Evolutionary conservation across 2,113 vertebrate species (phyloP), one percentile per base, ranked within the genome.

Genomic region (Datnioides undecimradiatus): DNA sequence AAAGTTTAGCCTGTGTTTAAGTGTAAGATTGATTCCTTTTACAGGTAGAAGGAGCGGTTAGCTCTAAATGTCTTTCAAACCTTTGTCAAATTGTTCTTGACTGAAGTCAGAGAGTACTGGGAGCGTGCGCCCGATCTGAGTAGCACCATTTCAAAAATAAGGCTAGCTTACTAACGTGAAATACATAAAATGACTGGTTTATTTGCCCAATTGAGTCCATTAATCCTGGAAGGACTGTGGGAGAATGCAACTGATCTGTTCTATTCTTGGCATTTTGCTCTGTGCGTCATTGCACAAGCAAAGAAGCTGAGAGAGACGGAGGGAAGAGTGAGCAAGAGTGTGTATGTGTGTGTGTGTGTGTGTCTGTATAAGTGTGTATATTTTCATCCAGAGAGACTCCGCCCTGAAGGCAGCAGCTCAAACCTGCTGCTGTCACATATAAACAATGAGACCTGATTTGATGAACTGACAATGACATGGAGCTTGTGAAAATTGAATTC

Each of bases 211-310:
- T 88, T 91, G 84, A 88, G 82, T 65, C 52, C 79, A 91, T 90
- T 88, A 88, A 90, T 91, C 80, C 78, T 84, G 73, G 58, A 84
- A 83, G 69, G 71, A 66, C 73, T 83, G 73, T 59, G 77, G 41
- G 73, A 67, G 76, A 82, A 87, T 71, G 65, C 78, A 74, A 83
- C 62, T 66, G 74, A 87, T 87, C 83, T 73, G 65, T 85, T 90
- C 87, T 90, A 89, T 93, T 92, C 87, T 74, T 77, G 83, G 84
- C 59, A 27, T 75, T 87, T 86, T 72, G 83, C 80, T 91, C 34
- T 45, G 86, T 87, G 88, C 86, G 80, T 92, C 91, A 92, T 34
- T 79, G 84, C 83, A 79, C 80, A 85, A 80, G 83, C 63, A 78
- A 69, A 89, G 69, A 67, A 85, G 87, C 85, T 79, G 86, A 83